Evolutionary conservation across 2,113 vertebrate genomes (phyloP).

Genomic region (Cynoglossus semilaevis): DNA sequence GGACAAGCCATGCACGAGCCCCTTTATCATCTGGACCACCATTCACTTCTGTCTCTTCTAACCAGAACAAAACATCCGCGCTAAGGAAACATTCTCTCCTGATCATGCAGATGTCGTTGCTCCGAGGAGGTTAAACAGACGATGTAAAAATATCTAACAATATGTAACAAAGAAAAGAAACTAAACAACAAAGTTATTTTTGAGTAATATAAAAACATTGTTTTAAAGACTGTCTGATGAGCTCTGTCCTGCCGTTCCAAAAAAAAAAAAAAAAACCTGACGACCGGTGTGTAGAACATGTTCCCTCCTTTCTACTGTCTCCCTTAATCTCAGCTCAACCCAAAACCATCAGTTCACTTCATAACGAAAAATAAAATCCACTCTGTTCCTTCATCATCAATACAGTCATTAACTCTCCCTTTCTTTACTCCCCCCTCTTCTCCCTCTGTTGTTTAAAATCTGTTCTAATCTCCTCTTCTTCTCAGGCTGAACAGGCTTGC

Average conservation of each 20-base stretch:
- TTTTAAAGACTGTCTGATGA: conserved; percentile 66
- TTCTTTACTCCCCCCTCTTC: not conserved
- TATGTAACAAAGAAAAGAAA: conserved; percentile 42
- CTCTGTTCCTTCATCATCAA: conserved; percentile 40
- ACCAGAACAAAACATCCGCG: too few relatives aligned
- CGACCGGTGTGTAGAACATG: conserved; percentile 23
- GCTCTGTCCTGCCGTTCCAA: conserved; percentile 57
- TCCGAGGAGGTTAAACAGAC: conserved; percentile 37
- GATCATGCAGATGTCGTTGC: conserved; percentile 48
- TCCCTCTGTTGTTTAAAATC: too few relatives aligned
- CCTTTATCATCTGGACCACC: conserved; percentile 16
- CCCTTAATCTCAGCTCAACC: conserved; percentile 19
- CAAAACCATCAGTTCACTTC: not conserved
- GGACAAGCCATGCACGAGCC: conserved; percentile 5
- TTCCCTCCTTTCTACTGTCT: conserved; percentile 13
- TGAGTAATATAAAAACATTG: conserved; percentile 41
- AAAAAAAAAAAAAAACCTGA: conserved; percentile 44
- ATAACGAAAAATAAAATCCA: conserved; percentile 47
- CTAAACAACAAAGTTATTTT: conserved; percentile 2
- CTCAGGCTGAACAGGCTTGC: conserved; percentile 66
- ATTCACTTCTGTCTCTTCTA: not conserved
- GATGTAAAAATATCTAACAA: conserved; percentile 39
- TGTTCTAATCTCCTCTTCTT: conserved; percentile 9
- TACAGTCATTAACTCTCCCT: conserved; percentile 44
- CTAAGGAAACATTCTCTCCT: conserved; percentile 23